A percentile compares a stretch with the other conserved stretches of the same genome.
These are phyloP conservation scores for Ochropleura plecta DNA, from an alignment of 2,888 invertebrate genomes.

Conservation along the genomic window DNA sequence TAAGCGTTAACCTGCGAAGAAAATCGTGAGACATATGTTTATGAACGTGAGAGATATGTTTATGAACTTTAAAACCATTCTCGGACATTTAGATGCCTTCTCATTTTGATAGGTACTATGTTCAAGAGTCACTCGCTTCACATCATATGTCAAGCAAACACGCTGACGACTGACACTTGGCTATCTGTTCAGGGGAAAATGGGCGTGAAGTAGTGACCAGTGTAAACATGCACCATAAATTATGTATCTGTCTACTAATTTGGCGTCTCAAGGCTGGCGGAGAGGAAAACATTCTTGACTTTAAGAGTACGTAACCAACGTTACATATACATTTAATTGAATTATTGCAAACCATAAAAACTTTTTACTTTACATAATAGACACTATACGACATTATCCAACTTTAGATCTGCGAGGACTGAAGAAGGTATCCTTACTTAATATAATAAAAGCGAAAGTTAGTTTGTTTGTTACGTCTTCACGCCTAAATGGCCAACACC, in stretches of 20 bases:
- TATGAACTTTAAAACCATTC: neutral
- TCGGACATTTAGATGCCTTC: neutral
- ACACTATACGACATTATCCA: constrained; percentile 12
- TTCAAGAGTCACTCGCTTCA: constrained; percentile 19
- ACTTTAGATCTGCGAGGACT: constrained; percentile 8
- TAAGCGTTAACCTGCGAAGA: neutral
- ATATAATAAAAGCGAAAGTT: too few relatives aligned
- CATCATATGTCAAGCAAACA: constrained; percentile 44
- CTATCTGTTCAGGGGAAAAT: constrained; percentile 28
- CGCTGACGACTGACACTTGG: constrained; percentile 43
- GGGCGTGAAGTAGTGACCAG: constrained; percentile 32
- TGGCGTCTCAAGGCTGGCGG: constrained; percentile 33
- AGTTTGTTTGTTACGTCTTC: too few relatives aligned
- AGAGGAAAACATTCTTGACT: constrained; percentile 11
- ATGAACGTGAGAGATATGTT: too few relatives aligned
- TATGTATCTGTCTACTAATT: constrained; percentile 36
- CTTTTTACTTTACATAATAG: constrained; percentile 23
- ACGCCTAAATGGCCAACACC: too few relatives aligned
- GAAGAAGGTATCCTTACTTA: neutral
- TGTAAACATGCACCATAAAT: constrained; percentile 10
- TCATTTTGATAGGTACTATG: neutral
- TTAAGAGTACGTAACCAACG: constrained; percentile 10
- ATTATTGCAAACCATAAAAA: constrained; percentile 32
- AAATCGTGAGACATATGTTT: neutral
- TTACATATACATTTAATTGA: constrained; percentile 17